Evolutionary conservation across 1,140 invertebrate genomes (phyloP), one percentile per base, ranked within the genome.

Genomic region (Caenorhabditis briggsae): DNA sequence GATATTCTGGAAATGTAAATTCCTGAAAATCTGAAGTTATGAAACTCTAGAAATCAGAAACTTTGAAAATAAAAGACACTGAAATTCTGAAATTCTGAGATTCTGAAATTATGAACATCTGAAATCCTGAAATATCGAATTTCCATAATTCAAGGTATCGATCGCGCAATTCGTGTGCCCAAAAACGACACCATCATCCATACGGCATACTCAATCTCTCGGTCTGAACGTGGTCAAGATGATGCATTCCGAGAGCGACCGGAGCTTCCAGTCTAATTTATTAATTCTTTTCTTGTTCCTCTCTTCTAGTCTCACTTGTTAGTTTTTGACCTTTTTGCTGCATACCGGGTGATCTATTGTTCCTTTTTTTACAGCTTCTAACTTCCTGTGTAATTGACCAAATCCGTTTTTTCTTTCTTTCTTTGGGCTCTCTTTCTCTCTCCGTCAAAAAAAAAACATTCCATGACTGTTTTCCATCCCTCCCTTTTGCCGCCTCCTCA

Each of bases 131-230:
- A 12, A 58, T 1, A 16, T 18, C 56, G 18, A 58, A 20, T 41
- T 11, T 14, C 61, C 12, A 25, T 3, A 25, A 64, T 64, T 78
- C 23, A 43, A 78, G 70, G 70, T 46, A 78, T 78, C 46, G 70
- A 78, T 78, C 70, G 70, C 23, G 70, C 70, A 18, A 78, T 78
- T 50, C 70, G 70, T 18, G 20, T 78, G n/a, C 70, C 70, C 20
- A 78, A 78, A 20, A 78, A 78, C 46, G 70, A 78, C 14, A 78
- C 70, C 20, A 78, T 78, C 2, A 78, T 78, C 46, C 70, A 78
- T 50, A 78, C 70, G n/a, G 70, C 70, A 0, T 78, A 78, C 53
- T 78, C 70, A 46, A 78, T 78, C 46, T 78, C 70, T 78, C 70
- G 70, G 11, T 78, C 70, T 33, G 70, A 78, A 50, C 70, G 70